These are phyloP conservation scores for Acridotheres tristis DNA, from an alignment of 2,797 vertebrate species.

Conservation along the genomic window DNA sequence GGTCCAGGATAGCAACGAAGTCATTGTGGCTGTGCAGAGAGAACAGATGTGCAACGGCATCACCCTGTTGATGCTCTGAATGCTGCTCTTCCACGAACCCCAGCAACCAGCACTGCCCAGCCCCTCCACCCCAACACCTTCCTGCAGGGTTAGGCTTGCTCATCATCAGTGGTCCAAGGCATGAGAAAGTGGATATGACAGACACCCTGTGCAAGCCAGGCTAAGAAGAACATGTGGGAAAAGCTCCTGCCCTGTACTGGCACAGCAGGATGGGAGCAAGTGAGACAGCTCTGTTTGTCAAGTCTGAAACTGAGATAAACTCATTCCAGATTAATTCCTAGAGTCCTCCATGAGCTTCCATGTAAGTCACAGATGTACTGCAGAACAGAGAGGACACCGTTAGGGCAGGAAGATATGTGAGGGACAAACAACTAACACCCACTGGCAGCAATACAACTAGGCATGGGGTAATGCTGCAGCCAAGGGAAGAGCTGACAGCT, in stretches of 20 bases:
- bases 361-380: neutral
- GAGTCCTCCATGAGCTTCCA: neutral
- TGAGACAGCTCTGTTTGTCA: neutral
- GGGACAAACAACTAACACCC: neutral
- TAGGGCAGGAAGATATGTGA: neutral
- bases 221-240: fast-evolving
- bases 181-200: fast-evolving
- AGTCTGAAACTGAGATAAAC: neutral
- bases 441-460: neutral
- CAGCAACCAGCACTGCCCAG: neutral
- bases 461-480: neutral
- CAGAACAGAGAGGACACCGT: neutral
- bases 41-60: neutral
- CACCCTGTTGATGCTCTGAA: neutral
- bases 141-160: neutral
- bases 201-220: neutral
- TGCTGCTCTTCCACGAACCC: neutral
- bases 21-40: conserved; percentile 89
- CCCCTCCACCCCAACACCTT: neutral
- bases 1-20: conserved; percentile 95
- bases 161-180: neutral
- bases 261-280: neutral
- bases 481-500: neutral
- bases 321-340: neutral
- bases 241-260: neutral